phyloP scores from a whole-genome alignment of 2,113 vertebrate genomes.

The Ovis aries region ARS-UI_Ramb_v3.0 NC_056054.1:277507501-277508000 shows the following conservation, averaged over 20 bases:
- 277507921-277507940: too few relatives aligned
- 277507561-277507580: neutral
- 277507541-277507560: neutral
- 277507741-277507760: neutral
- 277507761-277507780: rapidly evolving
- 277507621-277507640: neutral
- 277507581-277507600: neutral
- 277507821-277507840: neutral
- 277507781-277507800: neutral
- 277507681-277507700: neutral
- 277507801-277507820: too few relatives aligned
- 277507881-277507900: neutral
- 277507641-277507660: neutral
- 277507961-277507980: too few relatives aligned
- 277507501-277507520: rapidly evolving
- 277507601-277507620: rapidly evolving
- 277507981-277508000: too few relatives aligned
- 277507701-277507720: neutral
- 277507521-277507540: neutral
- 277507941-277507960: too few relatives aligned
- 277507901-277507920: neutral
- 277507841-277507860: neutral
- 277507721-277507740: neutral
- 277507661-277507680: neutral
- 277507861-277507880: neutral